Base-by-base conservation (phyloP, 2,797 vertebrate genomes). In the Pseudochaenichthys georgianus region DNA sequence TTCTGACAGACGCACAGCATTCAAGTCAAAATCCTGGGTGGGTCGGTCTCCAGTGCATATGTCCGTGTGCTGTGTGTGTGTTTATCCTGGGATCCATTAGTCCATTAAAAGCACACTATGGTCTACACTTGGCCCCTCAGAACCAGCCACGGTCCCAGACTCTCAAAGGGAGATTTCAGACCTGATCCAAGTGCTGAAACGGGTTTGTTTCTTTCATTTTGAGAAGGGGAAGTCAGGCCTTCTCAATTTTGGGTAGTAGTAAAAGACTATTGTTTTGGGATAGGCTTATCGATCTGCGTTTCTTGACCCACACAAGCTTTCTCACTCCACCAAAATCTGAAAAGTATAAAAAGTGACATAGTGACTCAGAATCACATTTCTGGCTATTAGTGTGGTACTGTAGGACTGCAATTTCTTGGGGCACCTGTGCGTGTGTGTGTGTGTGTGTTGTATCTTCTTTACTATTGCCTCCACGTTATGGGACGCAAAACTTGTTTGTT, bases 51-150 rank as follows among this genome's bases (percentile, higher is more conserved):
- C 2, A 41, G 62, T 62, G 66, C 61, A 17, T 51, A 43, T 28
- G 23, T 69, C 23, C 2, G 11, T 62, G 58, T 52, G 41, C 59
- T 53, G 57, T 61, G 9, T 63, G 57, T 66, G 70, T 17, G 71
- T 72, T 69, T 74, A 60, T 85, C 80, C 79, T 82, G 87, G 81
- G 87, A 84, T 87, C 74, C 69, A 83, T 84, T 78, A 59, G 85
- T 60, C 17, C 2, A 48, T 83, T 75, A 83, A 69, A 64, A 81
- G 70, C 65, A 55, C 78, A 62, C 77, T 67, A 68, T 65, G 83
- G 68, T 88, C 83, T 75, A 87, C 89, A 89, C 91, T 85, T 92
- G 85, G 70, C 62, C 64, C 4, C 54, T 76, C 12, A 59, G 23
- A 73, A 77, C 42, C 79, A 45, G 62, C 62, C 67, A 54, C 60